Evolutionary conservation across 2,113 vertebrate species (phyloP).

Genomic region (Cyanoderma ruficeps): DNA sequence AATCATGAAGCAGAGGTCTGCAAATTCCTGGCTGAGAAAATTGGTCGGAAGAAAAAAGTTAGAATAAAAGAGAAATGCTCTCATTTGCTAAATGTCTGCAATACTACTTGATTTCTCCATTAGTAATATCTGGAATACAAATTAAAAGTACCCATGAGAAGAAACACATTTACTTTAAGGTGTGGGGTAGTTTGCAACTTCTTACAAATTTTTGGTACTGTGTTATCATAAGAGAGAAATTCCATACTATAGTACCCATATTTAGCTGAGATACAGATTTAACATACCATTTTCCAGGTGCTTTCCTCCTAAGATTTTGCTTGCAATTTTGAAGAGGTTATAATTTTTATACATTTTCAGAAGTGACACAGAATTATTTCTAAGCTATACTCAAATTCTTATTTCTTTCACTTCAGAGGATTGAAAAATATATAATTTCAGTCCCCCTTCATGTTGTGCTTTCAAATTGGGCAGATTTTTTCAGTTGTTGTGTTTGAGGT

Average conservation of each 20-base stretch:
- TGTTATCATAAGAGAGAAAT: neutral
- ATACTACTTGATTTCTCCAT: neutral
- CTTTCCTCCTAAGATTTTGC: neutral
- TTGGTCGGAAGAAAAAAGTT: neutral
- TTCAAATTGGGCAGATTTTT: neutral
- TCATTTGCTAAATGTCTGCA: neutral
- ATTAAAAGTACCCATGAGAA: neutral
- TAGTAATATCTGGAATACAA: neutral
- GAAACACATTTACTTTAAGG: neutral
- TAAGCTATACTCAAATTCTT: neutral
- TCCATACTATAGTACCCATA: neutral
- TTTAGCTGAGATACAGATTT: neutral
- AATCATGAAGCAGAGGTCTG: neutral
- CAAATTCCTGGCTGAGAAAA: neutral
- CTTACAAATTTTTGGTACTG: neutral
- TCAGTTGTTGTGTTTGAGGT: rapidly evolving
- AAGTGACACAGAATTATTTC: neutral
- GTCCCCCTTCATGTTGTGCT: neutral
- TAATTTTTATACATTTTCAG: neutral
- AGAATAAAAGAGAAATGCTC: neutral
- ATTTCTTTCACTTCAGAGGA: neutral
- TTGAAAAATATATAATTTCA: neutral
- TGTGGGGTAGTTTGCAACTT: neutral
- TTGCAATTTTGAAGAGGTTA: neutral
- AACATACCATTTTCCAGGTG: neutral